A percentile compares a stretch with the other conserved stretches of the same genome.
Conservation (phyloP, 2,888 invertebrate species). For the Leptopterna dolabrata region DNA sequence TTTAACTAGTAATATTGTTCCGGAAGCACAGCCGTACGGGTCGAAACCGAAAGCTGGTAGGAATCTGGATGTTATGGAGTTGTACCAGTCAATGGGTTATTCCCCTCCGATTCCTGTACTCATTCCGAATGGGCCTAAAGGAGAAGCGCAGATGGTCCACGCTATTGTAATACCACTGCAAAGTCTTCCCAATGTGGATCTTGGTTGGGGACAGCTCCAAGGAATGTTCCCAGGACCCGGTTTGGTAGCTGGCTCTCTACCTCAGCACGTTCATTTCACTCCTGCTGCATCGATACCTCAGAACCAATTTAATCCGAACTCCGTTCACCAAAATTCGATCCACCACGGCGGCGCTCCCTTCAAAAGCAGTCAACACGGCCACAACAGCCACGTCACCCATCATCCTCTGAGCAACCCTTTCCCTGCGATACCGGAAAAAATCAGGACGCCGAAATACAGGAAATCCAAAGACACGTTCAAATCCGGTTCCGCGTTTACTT, state of each 20-base stretch:
- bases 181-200: slow-evolving; percentile 42
- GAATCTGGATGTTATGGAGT: slow-evolving; percentile 36
- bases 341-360: not conserved
- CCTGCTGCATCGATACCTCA: not conserved
- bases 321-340: not conserved
- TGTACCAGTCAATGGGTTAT: slow-evolving; percentile 57
- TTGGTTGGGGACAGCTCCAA: slow-evolving; percentile 40
- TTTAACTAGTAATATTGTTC: slow-evolving; percentile 5
- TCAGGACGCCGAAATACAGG: slow-evolving; percentile 35
- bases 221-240: not conserved
- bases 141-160: slow-evolving; percentile 58
- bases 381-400: slow-evolving; percentile 16
- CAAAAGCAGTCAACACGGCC: not conserved
- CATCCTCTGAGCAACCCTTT: slow-evolving; percentile 41
- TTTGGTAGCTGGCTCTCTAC: not conserved
- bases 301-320: not conserved
- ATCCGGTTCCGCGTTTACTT: slow-evolving; percentile 43
- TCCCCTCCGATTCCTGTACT: slow-evolving; percentile 55
- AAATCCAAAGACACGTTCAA: slow-evolving; percentile 52
- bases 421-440: slow-evolving; percentile 41
- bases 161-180: slow-evolving; percentile 59
- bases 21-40: slow-evolving; percentile 11
- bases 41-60: slow-evolving; percentile 20
- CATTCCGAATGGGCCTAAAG: slow-evolving; percentile 55
- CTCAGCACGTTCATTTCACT: slow-evolving; percentile 10